A percentile compares a stretch with the other conserved stretches of the same genome.
Conservation (phyloP, 2,888 invertebrate genomes). For the Glaucopsyche alexis region DNA sequence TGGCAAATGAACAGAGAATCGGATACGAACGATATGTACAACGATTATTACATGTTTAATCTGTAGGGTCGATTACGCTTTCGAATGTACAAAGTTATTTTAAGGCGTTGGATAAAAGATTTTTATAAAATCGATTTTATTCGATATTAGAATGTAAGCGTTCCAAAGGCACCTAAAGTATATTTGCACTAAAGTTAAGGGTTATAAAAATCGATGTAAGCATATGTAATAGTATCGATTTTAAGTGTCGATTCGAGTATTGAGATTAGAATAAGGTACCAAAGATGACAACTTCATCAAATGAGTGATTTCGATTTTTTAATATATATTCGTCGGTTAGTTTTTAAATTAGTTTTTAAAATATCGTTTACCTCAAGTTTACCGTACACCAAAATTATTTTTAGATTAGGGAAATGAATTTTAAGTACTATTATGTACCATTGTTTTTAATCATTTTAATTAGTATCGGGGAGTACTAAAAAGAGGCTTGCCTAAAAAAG, state of each 20-base stretch:
- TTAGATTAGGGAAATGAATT: slow-evolving; percentile 57
- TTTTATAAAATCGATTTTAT: slow-evolving; percentile 29
- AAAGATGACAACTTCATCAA: slow-evolving; percentile 77
- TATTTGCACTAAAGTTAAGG: slow-evolving; percentile 26
- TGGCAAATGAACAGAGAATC: slow-evolving; percentile 56
- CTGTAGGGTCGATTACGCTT: slow-evolving; percentile 33
- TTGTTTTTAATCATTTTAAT: slow-evolving; percentile 28
- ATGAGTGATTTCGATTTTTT: slow-evolving; percentile 65
- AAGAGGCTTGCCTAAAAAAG: slow-evolving; percentile 30
- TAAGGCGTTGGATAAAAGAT: slow-evolving; percentile 18
- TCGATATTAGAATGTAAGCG: slow-evolving; percentile 22
- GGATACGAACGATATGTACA: slow-evolving; percentile 60
- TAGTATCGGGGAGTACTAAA: slow-evolving; percentile 13
- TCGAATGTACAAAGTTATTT: slow-evolving; percentile 12
- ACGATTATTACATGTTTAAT: slow-evolving; percentile 64
- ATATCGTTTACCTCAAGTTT: slow-evolving; percentile 74
- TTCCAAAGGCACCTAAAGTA: slow-evolving; percentile 29
- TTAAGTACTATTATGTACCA: slow-evolving; percentile 16
- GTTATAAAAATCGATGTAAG: slow-evolving; percentile 18
- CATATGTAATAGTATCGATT: not conserved
- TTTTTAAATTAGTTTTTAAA: slow-evolving; percentile 44
- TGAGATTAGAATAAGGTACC: slow-evolving; percentile 63
- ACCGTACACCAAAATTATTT: slow-evolving; percentile 77
- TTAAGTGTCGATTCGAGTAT: slow-evolving; percentile 15
- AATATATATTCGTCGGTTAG: slow-evolving; percentile 45